Evolutionary conservation across 2,888 invertebrate genomes (phyloP).

Genomic region (Erpobdella octoculata): DNA sequence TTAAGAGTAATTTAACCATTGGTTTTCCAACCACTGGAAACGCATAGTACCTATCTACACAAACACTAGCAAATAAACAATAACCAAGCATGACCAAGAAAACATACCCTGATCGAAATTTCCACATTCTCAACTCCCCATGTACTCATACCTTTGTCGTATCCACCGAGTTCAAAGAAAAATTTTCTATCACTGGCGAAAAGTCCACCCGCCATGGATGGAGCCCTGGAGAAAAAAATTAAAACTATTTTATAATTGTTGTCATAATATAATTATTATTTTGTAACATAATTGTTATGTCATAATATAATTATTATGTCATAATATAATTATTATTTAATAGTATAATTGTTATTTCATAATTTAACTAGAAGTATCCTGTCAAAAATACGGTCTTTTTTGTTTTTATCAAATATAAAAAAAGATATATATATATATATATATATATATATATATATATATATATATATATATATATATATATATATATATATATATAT

Average conservation of each 20-base stretch:
- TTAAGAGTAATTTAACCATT: no score
- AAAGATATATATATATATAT: no score
- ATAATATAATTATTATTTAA: neutral
- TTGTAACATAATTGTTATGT: neutral
- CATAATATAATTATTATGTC: neutral
- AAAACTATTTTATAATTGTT: neutral
- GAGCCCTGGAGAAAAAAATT: no score
- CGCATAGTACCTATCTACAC: no score
- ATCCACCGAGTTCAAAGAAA: constrained; percentile 12
- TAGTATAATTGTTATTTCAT: neutral
- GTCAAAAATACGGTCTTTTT: no score
- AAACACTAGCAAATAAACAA: no score
- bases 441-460: neutral
- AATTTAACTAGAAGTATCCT: neutral
- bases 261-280: neutral
- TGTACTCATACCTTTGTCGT: constrained; percentile 13
- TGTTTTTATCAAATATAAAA: no score
- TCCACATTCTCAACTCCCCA: constrained; percentile 22
- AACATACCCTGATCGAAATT: constrained; percentile 23
- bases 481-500: no score
- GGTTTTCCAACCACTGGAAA: no score
- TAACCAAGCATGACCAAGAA: neutral
- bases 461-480: neutral
- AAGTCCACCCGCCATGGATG: constrained; percentile 22
- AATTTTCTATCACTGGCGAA: constrained; percentile 5